A percentile compares a stretch with the other conserved stretches of the same genome.
These are phyloP conservation scores for Eubucco bourcierii DNA, from an alignment of 2,113 vertebrate species.

Conservation along the genomic window DNA sequence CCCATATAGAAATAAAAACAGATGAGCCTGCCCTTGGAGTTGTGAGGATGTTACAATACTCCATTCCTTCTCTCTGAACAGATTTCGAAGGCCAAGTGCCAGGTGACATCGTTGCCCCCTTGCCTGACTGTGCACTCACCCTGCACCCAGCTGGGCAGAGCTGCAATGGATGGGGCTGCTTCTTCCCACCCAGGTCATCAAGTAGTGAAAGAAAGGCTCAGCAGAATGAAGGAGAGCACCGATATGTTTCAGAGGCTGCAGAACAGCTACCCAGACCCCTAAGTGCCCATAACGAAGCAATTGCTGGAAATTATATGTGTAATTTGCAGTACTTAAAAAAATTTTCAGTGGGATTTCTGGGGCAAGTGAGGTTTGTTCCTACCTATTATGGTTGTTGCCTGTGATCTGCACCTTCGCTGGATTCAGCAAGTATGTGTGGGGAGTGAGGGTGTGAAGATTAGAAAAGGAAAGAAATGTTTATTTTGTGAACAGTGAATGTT, in stretches of 20 bases:
- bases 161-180: neutral
- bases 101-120: neutral
- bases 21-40: neutral
- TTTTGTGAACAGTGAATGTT: neutral
- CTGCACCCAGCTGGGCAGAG: neutral
- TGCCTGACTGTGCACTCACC: neutral
- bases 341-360: neutral
- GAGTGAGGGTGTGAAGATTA: neutral
- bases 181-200: neutral
- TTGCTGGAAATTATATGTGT: neutral
- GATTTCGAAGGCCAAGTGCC: neutral
- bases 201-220: neutral
- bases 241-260: rapidly evolving
- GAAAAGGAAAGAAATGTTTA: neutral
- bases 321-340: neutral
- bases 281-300: neutral
- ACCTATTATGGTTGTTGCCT: neutral
- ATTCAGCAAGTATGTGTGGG: neutral
- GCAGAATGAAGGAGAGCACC: neutral
- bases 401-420: neutral
- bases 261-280: neutral
- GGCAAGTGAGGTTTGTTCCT: neutral
- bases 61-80: neutral
- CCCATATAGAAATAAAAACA: neutral
- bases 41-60: neutral